Conservation (phyloP, 2,888 invertebrate genomes). For the Eulithis prunata region DNA sequence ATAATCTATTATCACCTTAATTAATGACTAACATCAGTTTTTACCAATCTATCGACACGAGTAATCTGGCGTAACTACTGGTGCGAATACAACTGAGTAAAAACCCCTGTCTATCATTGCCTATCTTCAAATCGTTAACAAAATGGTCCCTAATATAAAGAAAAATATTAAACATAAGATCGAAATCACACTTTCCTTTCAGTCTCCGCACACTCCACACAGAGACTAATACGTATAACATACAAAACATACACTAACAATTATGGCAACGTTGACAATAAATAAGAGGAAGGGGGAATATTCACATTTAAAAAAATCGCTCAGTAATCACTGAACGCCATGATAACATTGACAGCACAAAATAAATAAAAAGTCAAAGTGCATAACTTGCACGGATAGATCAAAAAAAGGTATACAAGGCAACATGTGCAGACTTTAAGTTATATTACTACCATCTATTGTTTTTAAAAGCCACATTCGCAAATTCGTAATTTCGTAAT, state of each 20-base stretch:
- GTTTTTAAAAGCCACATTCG: constrained; percentile 78
- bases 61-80: constrained; percentile 72
- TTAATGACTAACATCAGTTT: constrained; percentile 55
- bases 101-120: constrained; percentile 56
- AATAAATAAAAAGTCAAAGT: constrained; percentile 67
- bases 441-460: constrained; percentile 78
- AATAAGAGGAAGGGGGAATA: constrained; percentile 74
- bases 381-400: constrained; percentile 71
- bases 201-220: constrained; percentile 52
- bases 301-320: constrained; percentile 69
- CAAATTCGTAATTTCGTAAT: constrained; percentile 57
- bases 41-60: constrained; percentile 46
- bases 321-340: constrained; percentile 48
- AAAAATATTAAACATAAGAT: constrained; percentile 72
- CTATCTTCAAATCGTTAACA: constrained; percentile 68
- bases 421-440: constrained; percentile 84
- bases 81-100: constrained; percentile 43
- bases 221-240: constrained; percentile 80
- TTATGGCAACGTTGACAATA: constrained; percentile 84
- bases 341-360: constrained; percentile 72
- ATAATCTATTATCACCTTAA: constrained; percentile 79
- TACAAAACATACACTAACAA: constrained; percentile 81
- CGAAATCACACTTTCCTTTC: constrained; percentile 74
- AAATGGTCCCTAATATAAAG: constrained; percentile 78
- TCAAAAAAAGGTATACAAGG: constrained; percentile 80